Percentiles rank a stretch among this genome's conserved stretches.
Evolutionary conservation across 2,888 invertebrate genomes (phyloP).

Genomic region (Lasioglossum figueresi): DNA sequence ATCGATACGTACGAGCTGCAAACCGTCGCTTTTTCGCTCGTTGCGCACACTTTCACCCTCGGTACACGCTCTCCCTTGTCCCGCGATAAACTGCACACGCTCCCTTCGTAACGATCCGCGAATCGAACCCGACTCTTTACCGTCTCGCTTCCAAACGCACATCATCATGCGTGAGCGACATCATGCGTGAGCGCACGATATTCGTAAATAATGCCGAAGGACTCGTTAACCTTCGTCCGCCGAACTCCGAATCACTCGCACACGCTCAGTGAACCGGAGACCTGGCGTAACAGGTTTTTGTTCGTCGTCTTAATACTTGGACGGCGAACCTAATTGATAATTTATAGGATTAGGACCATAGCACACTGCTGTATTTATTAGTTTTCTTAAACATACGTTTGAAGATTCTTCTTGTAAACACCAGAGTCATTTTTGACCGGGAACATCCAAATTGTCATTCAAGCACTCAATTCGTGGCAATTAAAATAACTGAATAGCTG

Average conservation of each 20-base stretch:
- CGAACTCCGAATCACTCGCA: not conserved
- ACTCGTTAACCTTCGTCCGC: not conserved
- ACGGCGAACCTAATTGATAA: not conserved
- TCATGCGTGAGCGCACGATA: not conserved
- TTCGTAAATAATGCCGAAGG: not conserved
- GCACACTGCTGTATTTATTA: too few species aligned
- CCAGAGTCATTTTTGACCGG: too few species aligned
- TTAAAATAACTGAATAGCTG: too few species aligned
- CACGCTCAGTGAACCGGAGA: too few species aligned
- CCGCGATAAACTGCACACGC: constrained; percentile 39
- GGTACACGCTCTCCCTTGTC: constrained; percentile 18
- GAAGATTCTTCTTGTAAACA: too few species aligned
- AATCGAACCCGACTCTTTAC: not conserved
- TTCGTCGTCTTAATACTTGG: not conserved
- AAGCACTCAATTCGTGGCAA: too few species aligned
- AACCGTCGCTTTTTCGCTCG: constrained; percentile 57
- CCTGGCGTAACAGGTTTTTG: not conserved
- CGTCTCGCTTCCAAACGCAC: not conserved
- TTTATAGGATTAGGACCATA: too few species aligned
- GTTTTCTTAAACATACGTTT: too few species aligned
- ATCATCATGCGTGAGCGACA: not conserved
- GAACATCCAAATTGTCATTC: too few species aligned
- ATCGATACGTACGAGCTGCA: constrained; percentile 63
- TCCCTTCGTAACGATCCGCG: constrained; percentile 25
- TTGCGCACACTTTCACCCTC: constrained; percentile 41